These are phyloP conservation scores for Leptinotarsa lineolata DNA, from an alignment of 1,140 invertebrate species.

Conservation along the genomic window DNA sequence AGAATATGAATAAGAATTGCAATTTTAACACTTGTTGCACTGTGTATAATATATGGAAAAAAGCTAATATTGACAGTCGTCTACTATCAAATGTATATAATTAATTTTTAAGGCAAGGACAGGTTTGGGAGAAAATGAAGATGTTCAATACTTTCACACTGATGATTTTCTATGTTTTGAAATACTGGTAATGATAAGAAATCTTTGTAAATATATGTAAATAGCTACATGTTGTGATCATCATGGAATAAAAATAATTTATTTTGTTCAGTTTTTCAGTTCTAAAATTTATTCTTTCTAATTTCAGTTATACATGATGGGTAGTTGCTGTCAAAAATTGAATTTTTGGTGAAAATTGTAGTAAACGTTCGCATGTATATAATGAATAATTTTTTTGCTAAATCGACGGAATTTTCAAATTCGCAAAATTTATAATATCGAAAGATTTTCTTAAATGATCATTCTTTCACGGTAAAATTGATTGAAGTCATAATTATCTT, in stretches of 20 bases:
- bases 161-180: too few relatives aligned
- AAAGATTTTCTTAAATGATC: too few relatives aligned
- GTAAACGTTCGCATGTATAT: neutral
- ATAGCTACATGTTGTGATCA: conserved; percentile 52
- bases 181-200: neutral
- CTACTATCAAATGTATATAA: too few relatives aligned
- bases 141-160: too few relatives aligned
- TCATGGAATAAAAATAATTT: conserved; percentile 47
- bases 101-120: too few relatives aligned
- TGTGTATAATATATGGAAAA: too few relatives aligned
- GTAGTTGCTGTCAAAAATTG: neutral
- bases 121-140: too few relatives aligned
- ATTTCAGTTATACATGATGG: neutral
- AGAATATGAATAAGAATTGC: too few relatives aligned
- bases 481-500: neutral
- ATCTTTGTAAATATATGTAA: conserved; percentile 46
- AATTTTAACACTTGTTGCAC: too few relatives aligned
- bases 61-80: too few relatives aligned
- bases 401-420: neutral
- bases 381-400: neutral
- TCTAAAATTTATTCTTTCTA: conserved; percentile 3
- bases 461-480: too few relatives aligned
- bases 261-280: conserved; percentile 39
- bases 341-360: conserved; percentile 28
- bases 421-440: too few relatives aligned